These are phyloP conservation scores for Acleris emargana DNA, from an alignment of 2,888 invertebrate genomes.

Conservation along the genomic window DNA sequence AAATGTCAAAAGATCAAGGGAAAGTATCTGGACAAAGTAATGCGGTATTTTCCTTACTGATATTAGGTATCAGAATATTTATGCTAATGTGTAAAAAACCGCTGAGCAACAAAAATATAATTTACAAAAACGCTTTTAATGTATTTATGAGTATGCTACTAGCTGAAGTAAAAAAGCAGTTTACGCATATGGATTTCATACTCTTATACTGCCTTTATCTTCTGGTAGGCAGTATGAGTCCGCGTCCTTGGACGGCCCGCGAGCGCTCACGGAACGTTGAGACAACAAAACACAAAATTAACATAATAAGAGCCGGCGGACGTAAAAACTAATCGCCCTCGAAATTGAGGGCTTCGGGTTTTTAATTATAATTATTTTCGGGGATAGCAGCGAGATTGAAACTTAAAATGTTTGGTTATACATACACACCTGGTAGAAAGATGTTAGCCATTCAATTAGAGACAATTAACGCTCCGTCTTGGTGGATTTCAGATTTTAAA, in stretches of 20 bases:
- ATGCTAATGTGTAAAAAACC: too few species aligned
- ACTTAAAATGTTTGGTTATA: not conserved
- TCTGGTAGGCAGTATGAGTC: conserved; percentile 3
- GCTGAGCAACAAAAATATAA: not conserved
- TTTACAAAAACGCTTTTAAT: conserved; percentile 9
- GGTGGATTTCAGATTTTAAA: too few species aligned
- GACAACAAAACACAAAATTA: conserved; percentile 33
- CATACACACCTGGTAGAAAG: too few species aligned
- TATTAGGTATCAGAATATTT: too few species aligned
- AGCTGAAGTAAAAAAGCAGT: too few species aligned
- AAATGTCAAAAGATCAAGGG: too few species aligned
- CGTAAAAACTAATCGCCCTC: conserved; percentile 32
- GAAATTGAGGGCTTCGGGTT: conserved; percentile 24
- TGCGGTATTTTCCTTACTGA: too few species aligned
- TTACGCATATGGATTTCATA: too few species aligned
- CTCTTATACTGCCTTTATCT: too few species aligned
- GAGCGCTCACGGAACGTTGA: conserved; percentile 12
- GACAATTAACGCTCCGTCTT: too few species aligned
- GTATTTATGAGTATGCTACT: conserved; percentile 11
- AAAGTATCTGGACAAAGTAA: too few species aligned
- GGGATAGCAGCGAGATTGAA: conserved; percentile 18
- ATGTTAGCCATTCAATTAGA: too few species aligned
- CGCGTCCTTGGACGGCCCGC: conserved; percentile 8
- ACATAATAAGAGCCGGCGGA: conserved; percentile 23
- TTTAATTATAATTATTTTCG: conserved; percentile 29